Base-by-base conservation (phyloP, 2,888 invertebrate genomes). In the Aproaerema taeniolella region DNA sequence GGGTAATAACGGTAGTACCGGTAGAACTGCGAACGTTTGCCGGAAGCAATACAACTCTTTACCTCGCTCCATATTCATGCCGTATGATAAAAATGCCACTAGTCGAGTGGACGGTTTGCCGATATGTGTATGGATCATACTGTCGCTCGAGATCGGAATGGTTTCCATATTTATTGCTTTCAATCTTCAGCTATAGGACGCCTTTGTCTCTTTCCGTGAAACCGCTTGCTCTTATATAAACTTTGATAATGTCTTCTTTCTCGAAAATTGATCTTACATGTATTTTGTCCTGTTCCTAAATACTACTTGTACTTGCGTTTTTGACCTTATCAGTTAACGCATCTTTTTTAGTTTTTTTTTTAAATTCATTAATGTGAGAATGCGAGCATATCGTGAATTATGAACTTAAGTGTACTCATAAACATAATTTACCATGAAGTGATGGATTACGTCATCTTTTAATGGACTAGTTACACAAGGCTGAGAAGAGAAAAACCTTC, bases 51-150 rank as follows among this genome's bases (percentile, higher is more conserved):
- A 58, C 58, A 58, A 62, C 58, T 67, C 58, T 61, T 63, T 55
- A 53, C 56, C 55, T 53, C 50, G 53, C 57, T 64, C 61, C 64
- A 68, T 70, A 70, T 71, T 67, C 66, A 68, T 68, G 55, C 52
- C 49, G 49, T 45, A 42, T 45, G 53, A 47, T 55, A 64, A 66
- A 66, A 66, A 59, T 54, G 56, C 56, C 55, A 49, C 52, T 9
- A n/a, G 11, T 6, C 3, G 13, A 10, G 30, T 10, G 30, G 30
- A 4, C 30, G 30, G 13, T n/a, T n/a, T n/a, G n/a, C n/a, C n/a
- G n/a, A n/a, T n/a, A n/a, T n/a, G n/a, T n/a, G n/a, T n/a, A n/a
- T n/a, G n/a, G n/a, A n/a, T n/a, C n/a, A n/a, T n/a, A n/a, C n/a
- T n/a, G n/a, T n/a, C 7, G 28, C 28, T 28, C 28, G 3, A 28